A percentile compares a stretch with the other conserved stretches of the same genome.
Conservation (phyloP, 2,797 vertebrate genomes). For the Hydrophis major region DNA sequence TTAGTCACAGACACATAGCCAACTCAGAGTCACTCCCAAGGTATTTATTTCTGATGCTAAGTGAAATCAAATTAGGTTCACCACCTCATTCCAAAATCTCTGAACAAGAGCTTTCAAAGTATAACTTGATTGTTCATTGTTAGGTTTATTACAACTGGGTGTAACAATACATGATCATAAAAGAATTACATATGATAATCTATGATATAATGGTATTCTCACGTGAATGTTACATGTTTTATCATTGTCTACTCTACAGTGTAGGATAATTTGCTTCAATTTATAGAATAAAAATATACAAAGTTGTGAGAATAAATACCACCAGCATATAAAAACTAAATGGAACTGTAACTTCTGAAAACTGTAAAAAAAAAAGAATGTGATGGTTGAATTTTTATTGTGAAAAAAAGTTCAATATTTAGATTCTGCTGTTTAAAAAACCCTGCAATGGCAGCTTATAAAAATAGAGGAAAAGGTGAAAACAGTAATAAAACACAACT, state of each 20-base stretch:
- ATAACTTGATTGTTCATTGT: constrained; percentile 49
- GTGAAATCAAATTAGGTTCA: constrained; percentile 82
- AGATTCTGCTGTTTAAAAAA: neutral
- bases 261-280: neutral
- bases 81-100: constrained; percentile 61
- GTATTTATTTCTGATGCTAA: constrained; percentile 84
- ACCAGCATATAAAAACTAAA: neutral
- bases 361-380: neutral
- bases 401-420: neutral
- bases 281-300: constrained; percentile 1
- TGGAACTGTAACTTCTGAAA: neutral
- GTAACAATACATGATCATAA: constrained; percentile 46
- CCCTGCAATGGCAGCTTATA: neutral
- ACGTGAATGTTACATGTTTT: neutral
- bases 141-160: constrained; percentile 50
- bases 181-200: neutral
- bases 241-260: neutral
- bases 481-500: neutral
- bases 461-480: neutral
- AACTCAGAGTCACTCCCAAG: constrained; percentile 82
- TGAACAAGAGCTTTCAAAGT: constrained; percentile 67
- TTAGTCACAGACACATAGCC: constrained; percentile 84
- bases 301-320: constrained; percentile 28
- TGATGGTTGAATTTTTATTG: neutral
- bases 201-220: constrained; percentile 22